phyloP scores from a whole-genome alignment of 2,113 vertebrate species.

The Syngnathus scovelli region DNA sequence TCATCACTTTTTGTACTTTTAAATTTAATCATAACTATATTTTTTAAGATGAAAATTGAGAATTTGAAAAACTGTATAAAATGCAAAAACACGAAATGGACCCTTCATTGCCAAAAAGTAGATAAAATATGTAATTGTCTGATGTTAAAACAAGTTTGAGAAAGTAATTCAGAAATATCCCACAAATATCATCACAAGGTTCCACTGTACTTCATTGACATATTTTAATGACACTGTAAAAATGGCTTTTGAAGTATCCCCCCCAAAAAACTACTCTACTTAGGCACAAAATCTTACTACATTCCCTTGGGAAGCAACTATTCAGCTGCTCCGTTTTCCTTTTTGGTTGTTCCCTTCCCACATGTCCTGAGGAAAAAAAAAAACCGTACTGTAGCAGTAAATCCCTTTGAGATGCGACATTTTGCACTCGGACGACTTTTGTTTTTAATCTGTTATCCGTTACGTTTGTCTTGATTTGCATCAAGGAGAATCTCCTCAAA shows the following conservation, averaged over 20 bases:
- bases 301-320: not conserved
- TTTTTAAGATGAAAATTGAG: too few relatives aligned
- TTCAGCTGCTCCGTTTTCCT: not conserved
- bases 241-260: not conserved
- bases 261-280: not conserved
- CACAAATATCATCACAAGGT: not conserved
- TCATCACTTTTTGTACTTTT: too few relatives aligned
- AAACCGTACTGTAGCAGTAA: slow-evolving; percentile 63
- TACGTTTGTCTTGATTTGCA: not conserved
- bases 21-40: too few relatives aligned
- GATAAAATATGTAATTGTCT: not conserved
- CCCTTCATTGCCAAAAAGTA: not conserved
- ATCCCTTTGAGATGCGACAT: slow-evolving; percentile 54
- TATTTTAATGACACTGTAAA: not conserved
- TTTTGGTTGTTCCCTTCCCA: not conserved
- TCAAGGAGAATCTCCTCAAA: not conserved
- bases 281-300: not conserved
- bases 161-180: not conserved
- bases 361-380: not conserved
- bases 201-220: not conserved
- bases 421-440: slow-evolving; percentile 53
- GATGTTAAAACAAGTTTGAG: too few relatives aligned
- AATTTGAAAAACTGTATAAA: too few relatives aligned
- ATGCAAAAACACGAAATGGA: too few relatives aligned
- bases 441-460: not conserved